phyloP scores from a whole-genome alignment of 2,797 vertebrate genomes.

The Tarsius wallacei region DNA sequence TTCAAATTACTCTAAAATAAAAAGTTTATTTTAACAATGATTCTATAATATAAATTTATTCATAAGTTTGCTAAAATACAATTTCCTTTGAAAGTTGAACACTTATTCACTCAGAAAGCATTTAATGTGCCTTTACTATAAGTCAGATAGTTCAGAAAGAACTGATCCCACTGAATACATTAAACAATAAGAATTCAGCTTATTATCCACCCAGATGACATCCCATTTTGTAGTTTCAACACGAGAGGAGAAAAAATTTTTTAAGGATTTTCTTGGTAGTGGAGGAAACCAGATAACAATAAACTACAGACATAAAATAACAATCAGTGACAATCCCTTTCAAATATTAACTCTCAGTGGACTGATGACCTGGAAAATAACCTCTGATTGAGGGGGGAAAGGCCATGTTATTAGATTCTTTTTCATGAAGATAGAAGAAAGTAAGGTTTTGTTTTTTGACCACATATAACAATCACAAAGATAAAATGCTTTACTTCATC shows the following conservation, averaged over 20 bases:
- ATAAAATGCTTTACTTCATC: constrained; percentile 8
- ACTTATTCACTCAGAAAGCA: constrained; percentile 33
- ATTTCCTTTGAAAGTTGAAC: constrained; percentile 20
- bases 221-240: constrained; percentile 54
- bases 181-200: constrained; percentile 41
- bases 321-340: constrained; percentile 24
- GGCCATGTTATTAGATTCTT: constrained; percentile 37
- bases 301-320: constrained; percentile 48
- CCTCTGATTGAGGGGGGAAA: background rate
- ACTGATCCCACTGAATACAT: background rate
- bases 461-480: background rate
- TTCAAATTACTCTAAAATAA: constrained; percentile 52
- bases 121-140: background rate
- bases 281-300: constrained; percentile 9
- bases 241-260: constrained; percentile 20
- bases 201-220: background rate
- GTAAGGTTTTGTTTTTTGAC: background rate
- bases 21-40: background rate
- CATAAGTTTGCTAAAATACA: constrained; percentile 41
- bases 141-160: constrained; percentile 23
- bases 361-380: constrained; percentile 49
- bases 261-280: constrained; percentile 25
- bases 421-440: background rate
- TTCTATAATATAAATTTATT: background rate
- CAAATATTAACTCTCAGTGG: constrained; percentile 36